Conservation (phyloP, 2,888 invertebrate species). For the Perizoma flavofasciatum region DNA sequence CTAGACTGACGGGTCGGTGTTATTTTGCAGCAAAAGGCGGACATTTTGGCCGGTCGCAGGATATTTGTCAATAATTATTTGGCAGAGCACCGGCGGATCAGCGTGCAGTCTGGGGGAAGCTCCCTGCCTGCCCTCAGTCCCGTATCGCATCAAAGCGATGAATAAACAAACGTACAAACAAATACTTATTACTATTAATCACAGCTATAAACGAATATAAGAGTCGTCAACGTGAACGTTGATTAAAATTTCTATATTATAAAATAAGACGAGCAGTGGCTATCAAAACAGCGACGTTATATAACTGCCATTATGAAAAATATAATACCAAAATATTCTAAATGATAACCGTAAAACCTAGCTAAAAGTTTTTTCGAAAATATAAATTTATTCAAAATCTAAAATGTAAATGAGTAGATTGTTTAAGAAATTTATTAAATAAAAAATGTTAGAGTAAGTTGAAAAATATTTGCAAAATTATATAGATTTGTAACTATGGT, state of each 20-base stretch:
- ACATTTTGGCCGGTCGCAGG: constrained; percentile 83
- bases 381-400: constrained; percentile 42
- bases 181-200: constrained; percentile 8
- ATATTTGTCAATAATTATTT: constrained; percentile 85
- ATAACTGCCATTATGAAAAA: constrained; percentile 35
- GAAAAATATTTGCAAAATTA: constrained; percentile 60
- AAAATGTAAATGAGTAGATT: constrained; percentile 64
- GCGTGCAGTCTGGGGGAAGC: constrained; percentile 82
- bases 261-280: constrained; percentile 14
- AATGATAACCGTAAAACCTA: constrained; percentile 37
- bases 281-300: constrained; percentile 16
- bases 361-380: constrained; percentile 37
- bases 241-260: constrained; percentile 1
- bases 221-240: constrained; percentile 7
- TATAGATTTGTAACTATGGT: constrained; percentile 75
- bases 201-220: constrained; percentile 17
- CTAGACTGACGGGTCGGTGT: constrained; percentile 71
- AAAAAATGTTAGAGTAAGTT: constrained; percentile 52
- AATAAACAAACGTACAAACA: constrained; percentile 56
- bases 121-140: constrained; percentile 81
- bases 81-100: constrained; percentile 84
- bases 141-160: constrained; percentile 81
- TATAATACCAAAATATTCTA: constrained; percentile 30
- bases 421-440: constrained; percentile 61
- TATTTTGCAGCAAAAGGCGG: constrained; percentile 84